phyloP scores from a whole-genome alignment of 2,797 vertebrate genomes.

The Lutjanus campechanus region DNA sequence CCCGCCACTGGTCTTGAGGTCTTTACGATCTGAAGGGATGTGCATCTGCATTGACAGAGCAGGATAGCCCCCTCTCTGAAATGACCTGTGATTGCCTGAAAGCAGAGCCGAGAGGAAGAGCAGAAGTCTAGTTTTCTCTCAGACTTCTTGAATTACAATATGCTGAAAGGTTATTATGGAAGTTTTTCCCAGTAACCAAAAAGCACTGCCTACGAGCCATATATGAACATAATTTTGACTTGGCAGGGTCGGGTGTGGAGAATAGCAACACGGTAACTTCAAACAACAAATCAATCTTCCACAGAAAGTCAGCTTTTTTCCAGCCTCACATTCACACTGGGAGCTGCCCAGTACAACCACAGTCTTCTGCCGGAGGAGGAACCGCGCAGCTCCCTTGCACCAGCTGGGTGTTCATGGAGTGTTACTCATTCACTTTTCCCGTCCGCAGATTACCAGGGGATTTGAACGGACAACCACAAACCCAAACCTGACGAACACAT shows the following conservation, averaged over 20 bases:
- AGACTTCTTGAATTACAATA: too few relatives aligned
- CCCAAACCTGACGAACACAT: constrained; percentile 40
- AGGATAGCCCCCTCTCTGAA: too few relatives aligned
- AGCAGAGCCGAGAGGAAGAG: too few relatives aligned
- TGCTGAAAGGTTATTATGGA: too few relatives aligned
- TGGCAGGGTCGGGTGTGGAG: not conserved
- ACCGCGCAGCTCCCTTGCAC: not conserved
- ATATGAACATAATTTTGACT: too few relatives aligned
- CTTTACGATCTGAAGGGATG: too few relatives aligned
- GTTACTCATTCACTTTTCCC: constrained; percentile 56
- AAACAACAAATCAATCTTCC: not conserved
- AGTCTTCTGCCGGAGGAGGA: not conserved
- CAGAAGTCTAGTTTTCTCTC: too few relatives aligned
- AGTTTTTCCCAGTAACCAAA: too few relatives aligned
- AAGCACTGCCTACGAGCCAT: not conserved
- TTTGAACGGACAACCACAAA: constrained; percentile 52
- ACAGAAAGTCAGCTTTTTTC: not conserved
- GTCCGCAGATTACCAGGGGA: constrained; percentile 34
- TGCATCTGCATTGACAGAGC: too few relatives aligned
- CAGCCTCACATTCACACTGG: not conserved
- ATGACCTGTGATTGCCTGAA: too few relatives aligned
- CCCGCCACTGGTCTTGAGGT: too few relatives aligned
- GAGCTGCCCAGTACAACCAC: constrained; percentile 17
- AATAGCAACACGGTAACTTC: not conserved
- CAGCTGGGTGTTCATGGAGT: constrained; percentile 22